Evolutionary conservation across 2,797 vertebrate species (phyloP), one percentile per base, ranked within the genome.

Genomic region (Sphaeramia orbicularis): DNA sequence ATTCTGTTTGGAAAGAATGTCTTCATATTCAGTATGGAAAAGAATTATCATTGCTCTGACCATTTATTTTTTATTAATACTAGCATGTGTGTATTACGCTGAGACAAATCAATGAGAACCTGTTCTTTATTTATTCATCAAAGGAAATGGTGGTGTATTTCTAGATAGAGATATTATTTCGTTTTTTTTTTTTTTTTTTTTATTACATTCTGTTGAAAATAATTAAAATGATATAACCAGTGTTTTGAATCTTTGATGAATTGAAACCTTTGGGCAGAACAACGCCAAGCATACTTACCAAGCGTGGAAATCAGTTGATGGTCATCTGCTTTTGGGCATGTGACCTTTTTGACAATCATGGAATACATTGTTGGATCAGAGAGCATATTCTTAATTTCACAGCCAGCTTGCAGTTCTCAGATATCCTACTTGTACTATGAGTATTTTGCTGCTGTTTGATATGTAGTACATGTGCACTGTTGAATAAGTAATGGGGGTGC

Each of bases 401-500:
- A 75, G 76, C 71, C 67, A 75, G 81, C 80, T 74, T 84, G 71
- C 59, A 68, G n/a, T 82, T 86, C 81, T 81, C 54, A 70, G 15
- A 75, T 71, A 61, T 65, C 49, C 71, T 43, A 6, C 54, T 65
- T 70, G 60, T 68, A 72, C 64, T 75, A 80, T 10, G 51, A 68
- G 55, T 71, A 78, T 83, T 87, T 86, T 65, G 61, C 78, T 68
- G 74, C 74, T 10, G 38, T 85, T 80, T 87, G 76, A 78, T 81
- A 76, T 86, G 80, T 83, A 65, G 72, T 80, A 71, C 78, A 84
- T 79, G 68, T 85, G 70, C 76, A 35, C 74, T 86, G 85, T 78
- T 91, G 77, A 93, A 91, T 92, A 88, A 89, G 66, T 91, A 85
- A 90, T 87, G 65, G 65, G 43, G 54, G 75, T 80, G 76, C 77